Conservation (phyloP, 1,140 invertebrate species). For the Scaptomyza pallida region DNA sequence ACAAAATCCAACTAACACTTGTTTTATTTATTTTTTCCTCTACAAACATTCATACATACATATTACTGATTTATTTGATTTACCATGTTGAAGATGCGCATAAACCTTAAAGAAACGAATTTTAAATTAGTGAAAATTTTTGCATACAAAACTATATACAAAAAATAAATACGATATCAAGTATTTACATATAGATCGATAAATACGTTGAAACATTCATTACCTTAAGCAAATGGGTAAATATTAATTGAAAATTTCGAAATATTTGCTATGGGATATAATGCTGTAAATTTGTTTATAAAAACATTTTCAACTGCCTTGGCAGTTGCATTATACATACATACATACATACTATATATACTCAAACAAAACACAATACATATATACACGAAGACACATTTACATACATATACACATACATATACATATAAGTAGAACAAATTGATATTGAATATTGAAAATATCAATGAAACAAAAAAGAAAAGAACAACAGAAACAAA, state of each 20-base stretch:
- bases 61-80: background rate
- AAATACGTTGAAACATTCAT: constrained; percentile 32
- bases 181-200: constrained; percentile 44
- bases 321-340: constrained; percentile 4
- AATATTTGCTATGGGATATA: constrained; percentile 10
- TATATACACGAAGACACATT: constrained; percentile 43
- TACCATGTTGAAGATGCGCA: constrained; percentile 39
- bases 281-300: constrained; percentile 51
- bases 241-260: constrained; percentile 5
- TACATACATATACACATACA: constrained; percentile 49
- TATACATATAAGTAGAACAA: constrained; percentile 68
- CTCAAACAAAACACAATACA: constrained; percentile 40
- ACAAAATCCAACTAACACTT: constrained; percentile 32
- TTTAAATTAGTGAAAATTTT: constrained; percentile 83
- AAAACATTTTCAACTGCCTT: constrained; percentile 21
- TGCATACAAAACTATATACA: constrained; percentile 69
- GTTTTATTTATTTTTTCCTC: constrained; percentile 51
- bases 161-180: constrained; percentile 40
- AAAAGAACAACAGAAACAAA: constrained; percentile 22
- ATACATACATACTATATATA: constrained; percentile 26
- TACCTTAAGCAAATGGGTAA: constrained; percentile 17
- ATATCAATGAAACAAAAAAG: constrained; percentile 48
- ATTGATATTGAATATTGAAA: constrained; percentile 77
- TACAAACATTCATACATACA: background rate
- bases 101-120: constrained; percentile 81